Conservation (phyloP, 1,140 invertebrate genomes). For the Caenorhabditis tropicalis region DNA sequence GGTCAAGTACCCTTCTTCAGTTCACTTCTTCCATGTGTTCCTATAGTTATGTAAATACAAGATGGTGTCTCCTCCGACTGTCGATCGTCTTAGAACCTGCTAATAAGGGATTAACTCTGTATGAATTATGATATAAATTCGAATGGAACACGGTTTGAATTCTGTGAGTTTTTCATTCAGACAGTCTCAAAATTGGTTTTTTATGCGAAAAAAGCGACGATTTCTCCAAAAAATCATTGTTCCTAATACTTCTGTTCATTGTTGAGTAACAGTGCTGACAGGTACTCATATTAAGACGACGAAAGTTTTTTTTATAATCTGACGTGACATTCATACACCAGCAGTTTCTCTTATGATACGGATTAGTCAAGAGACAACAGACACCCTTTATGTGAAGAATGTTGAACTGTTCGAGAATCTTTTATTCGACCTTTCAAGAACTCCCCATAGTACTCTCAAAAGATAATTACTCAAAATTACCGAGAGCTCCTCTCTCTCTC, state of each 20-base stretch:
- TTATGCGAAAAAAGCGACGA: too few relatives aligned
- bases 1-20: constrained; percentile 12
- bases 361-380: not conserved
- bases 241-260: not conserved
- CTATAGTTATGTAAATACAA: constrained; percentile 44
- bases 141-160: too few relatives aligned
- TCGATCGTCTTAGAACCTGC: constrained; percentile 5
- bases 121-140: not conserved
- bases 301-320: not conserved
- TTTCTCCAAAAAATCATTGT: not conserved
- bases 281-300: not conserved
- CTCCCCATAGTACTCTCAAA: not conserved
- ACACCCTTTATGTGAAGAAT: not conserved
- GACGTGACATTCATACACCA: not conserved
- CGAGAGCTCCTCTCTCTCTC: too few relatives aligned
- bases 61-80: constrained; percentile 3
- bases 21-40: constrained; percentile 21
- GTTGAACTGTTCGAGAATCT: too few relatives aligned
- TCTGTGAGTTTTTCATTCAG: too few relatives aligned
- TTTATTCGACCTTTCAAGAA: too few relatives aligned
- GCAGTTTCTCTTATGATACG: not conserved
- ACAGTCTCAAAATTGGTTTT: too few relatives aligned
- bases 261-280: not conserved
- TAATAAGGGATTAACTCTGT: not conserved
- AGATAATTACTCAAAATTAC: not conserved